Percentiles rank a stretch among this genome's conserved stretches.
Evolutionary conservation across 2,113 vertebrate species (phyloP).

Genomic region (Fregata magnificens): DNA sequence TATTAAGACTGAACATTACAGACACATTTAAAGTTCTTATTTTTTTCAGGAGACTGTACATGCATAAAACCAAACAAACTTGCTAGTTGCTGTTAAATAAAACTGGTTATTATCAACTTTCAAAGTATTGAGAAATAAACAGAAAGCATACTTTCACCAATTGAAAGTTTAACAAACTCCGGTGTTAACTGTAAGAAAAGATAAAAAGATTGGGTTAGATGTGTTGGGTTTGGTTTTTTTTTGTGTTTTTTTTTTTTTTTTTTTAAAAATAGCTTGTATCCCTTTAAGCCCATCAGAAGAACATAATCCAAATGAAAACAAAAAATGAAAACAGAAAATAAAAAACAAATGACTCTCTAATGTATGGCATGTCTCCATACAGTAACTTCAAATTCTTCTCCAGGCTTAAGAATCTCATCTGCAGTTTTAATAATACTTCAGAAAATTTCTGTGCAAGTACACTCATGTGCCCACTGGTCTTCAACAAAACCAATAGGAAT

Average conservation of each 20-base stretch:
- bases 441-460: background rate
- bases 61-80: background rate
- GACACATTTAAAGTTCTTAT: background rate
- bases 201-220: background rate
- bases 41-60: background rate
- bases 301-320: background rate
- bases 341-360: background rate
- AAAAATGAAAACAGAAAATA: constrained; percentile 44
- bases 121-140: background rate
- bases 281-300: background rate
- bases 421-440: background rate
- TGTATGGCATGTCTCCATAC: background rate
- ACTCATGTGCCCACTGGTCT: background rate
- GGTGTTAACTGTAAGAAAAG: background rate
- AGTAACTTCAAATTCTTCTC: background rate
- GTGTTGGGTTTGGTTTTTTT: background rate
- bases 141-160: background rate
- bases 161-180: background rate
- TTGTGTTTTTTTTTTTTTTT: background rate
- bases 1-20: background rate
- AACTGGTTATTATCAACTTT: background rate
- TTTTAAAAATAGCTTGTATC: background rate
- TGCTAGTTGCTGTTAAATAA: background rate
- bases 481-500: background rate
- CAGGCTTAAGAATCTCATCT: background rate